Base-by-base conservation (phyloP, 2,797 vertebrate species). In the Pseudotriccus pelzelni region DNA sequence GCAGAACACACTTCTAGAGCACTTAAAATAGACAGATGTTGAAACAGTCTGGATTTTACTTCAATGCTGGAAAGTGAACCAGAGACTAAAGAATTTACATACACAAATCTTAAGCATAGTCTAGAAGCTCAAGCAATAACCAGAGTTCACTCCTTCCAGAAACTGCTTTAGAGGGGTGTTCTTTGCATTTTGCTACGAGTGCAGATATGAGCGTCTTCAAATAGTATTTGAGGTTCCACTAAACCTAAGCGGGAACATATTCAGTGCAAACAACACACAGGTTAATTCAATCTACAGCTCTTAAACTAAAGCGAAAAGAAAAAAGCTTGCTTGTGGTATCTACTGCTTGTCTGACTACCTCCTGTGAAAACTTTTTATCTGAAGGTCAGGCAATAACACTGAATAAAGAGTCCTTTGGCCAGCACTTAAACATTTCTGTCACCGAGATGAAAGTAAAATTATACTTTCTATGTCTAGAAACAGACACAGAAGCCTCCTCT, bases 231-330 rank as follows among this genome's bases (percentile, higher is more conserved):
- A 90, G 37, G 27, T 95, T 88, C 44, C 28, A 84, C 19, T 90
- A 58, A 58, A 7, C 2, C 60, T 14, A 72, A 58, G n/a, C 91
- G 74, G 32, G 64, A 93, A 79, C 34, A 39, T 0, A 94, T 53
- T 84, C 73, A 97, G 94, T 90, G 96, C 87, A 96, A 95, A 94
- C 41, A 95, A 41, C 59, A 84, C 30, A 22, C 1, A 60, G 75
- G 32, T 79, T 78, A 87, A 83, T 83, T 93, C 52, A 46, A 84
- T 88, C 83, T 95, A 84, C 47, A 94, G 67, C 28, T 92, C 62
- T 75, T 87, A 73, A 86, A 79, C 28, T 58, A 32, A 77, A 87
- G 52, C 6, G n/a, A 50, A 78, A 78, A 77, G 10, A 8, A 47
- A 20, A 66, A 72, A 39, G 14, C 36, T 84, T 72, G 41, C 53